A percentile compares a stretch with the other conserved stretches of the same genome.
phyloP scores from a whole-genome alignment of 1,140 invertebrate species.

The Danaus plexippus region DNA sequence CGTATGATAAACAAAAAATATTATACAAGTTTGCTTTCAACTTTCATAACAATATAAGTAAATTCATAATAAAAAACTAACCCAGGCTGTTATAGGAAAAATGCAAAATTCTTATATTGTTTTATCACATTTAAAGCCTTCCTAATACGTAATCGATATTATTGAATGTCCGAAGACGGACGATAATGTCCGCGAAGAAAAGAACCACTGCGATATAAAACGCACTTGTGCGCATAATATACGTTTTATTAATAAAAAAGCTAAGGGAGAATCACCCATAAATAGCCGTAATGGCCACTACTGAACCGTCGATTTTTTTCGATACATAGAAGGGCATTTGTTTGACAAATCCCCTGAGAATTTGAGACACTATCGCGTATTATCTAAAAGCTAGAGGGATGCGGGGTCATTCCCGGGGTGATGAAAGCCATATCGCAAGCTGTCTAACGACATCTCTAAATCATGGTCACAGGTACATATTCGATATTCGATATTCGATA shows the following conservation, averaged over 20 bases:
- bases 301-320: conserved; percentile 64
- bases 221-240: conserved; percentile 70
- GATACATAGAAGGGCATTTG: conserved; percentile 63
- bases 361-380: conserved; percentile 66
- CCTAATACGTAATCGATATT: conserved; percentile 51
- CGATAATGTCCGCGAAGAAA: conserved; percentile 63
- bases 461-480: conserved; percentile 53
- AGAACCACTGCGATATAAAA: conserved; percentile 60
- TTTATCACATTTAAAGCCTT: conserved; percentile 1
- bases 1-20: conserved; percentile 24
- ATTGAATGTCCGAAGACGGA: conserved; percentile 66
- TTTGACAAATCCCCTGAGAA: conserved; percentile 67
- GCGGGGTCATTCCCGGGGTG: conserved; percentile 60
- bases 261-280: conserved; percentile 60
- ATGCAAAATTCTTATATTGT: too few species aligned
- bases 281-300: conserved; percentile 67
- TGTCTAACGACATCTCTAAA: conserved; percentile 49
- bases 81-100: too few species aligned
- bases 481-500: too few species aligned
- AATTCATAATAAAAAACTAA: too few species aligned
- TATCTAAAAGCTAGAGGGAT: conserved; percentile 62
- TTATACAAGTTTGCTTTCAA: conserved; percentile 16
- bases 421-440: conserved; percentile 53
- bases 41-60: too few species aligned
- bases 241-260: conserved; percentile 72